phyloP scores from a whole-genome alignment of 2,113 vertebrate genomes.

The Albula goreensis region DNA sequence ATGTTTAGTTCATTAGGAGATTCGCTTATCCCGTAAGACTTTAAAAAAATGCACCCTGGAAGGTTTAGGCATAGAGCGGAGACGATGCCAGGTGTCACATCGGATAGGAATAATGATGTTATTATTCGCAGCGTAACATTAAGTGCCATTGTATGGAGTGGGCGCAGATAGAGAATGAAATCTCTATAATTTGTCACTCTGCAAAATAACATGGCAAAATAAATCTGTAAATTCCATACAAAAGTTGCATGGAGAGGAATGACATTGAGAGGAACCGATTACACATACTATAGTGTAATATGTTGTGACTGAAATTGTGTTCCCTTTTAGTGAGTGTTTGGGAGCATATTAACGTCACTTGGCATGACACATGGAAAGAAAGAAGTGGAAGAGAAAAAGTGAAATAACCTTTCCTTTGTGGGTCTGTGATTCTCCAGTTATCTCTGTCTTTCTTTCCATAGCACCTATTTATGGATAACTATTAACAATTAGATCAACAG shows the following conservation, averaged over 20 bases:
- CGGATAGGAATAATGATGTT: too few species aligned
- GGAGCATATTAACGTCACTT: background rate
- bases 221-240: background rate
- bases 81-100: too few species aligned
- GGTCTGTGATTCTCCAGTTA: background rate
- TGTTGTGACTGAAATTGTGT: background rate
- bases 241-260: background rate
- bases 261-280: background rate
- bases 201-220: background rate
- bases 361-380: too few species aligned
- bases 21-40: too few species aligned
- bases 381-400: too few species aligned
- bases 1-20: background rate
- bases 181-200: background rate
- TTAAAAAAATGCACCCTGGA: too few species aligned
- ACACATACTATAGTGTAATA: background rate
- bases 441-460: constrained; percentile 21
- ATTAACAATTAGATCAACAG: constrained; percentile 69
- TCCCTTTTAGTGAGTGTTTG: background rate
- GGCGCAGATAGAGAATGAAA: too few species aligned
- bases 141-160: too few species aligned
- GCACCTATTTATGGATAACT: constrained; percentile 67
- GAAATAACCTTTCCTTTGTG: background rate
- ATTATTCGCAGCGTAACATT: too few species aligned
- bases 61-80: too few species aligned